Conservation (phyloP, 2,888 invertebrate species). For the Cetonia aurata region DNA sequence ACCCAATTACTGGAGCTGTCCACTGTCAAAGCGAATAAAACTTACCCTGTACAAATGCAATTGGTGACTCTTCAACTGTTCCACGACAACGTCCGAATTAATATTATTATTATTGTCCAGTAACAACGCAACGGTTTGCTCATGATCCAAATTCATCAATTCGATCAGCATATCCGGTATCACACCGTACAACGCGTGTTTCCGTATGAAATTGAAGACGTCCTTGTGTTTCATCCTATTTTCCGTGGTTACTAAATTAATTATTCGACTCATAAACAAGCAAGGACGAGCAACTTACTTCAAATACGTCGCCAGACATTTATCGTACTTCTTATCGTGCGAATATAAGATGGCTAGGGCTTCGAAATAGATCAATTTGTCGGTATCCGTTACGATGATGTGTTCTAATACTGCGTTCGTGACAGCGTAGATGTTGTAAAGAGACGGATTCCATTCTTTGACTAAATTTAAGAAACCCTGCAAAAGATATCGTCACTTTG, state of each 20-base stretch:
- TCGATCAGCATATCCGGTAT: slow-evolving; percentile 90
- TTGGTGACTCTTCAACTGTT: slow-evolving; percentile 80
- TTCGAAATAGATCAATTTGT: slow-evolving; percentile 83
- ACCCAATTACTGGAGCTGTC: too few relatives aligned
- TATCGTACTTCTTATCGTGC: slow-evolving; percentile 89
- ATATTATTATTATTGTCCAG: slow-evolving; percentile 79
- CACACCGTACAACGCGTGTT: slow-evolving; percentile 84
- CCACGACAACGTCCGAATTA: slow-evolving; percentile 84
- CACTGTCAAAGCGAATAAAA: slow-evolving; percentile 29
- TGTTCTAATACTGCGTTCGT: slow-evolving; percentile 89
- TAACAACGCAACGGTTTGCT: slow-evolving; percentile 85
- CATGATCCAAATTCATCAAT: slow-evolving; percentile 88
- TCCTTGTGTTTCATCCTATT: slow-evolving; percentile 85
- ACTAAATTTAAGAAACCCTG: slow-evolving; percentile 86
- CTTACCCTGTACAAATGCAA: slow-evolving; percentile 81
- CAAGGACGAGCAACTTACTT: slow-evolving; percentile 69
- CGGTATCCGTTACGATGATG: slow-evolving; percentile 76
- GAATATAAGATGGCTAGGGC: slow-evolving; percentile 91
- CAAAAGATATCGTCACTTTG: slow-evolving; percentile 47
- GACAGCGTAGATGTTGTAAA: slow-evolving; percentile 87
- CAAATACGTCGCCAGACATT: slow-evolving; percentile 90
- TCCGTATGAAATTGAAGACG: slow-evolving; percentile 88
- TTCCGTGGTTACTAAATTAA: background rate
- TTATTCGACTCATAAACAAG: background rate
- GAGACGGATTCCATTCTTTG: slow-evolving; percentile 87